Evolutionary conservation across 2,888 invertebrate genomes (phyloP), one percentile per base, ranked within the genome.

Genomic region (Apodemia duryi): DNA sequence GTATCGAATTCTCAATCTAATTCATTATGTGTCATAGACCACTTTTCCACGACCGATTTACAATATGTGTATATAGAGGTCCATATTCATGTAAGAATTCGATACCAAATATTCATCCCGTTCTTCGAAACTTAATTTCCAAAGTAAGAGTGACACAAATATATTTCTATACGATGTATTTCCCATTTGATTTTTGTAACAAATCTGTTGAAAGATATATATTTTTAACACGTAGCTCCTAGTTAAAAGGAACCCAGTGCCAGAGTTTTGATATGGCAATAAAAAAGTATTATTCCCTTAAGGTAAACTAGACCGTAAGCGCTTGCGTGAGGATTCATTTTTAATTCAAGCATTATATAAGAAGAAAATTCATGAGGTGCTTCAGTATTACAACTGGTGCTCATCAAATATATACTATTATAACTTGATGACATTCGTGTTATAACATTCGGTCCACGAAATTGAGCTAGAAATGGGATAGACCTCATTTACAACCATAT

Each of bases 171-270:
- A 43, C 60, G 52, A 32, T 65, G 60, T 67, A 64, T 62, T 60
- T 49, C 49, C 13, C 13, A 51, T 49, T 61, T 61, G 61, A 51
- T 61, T 64, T 43, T 64, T 64, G 60, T 64, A 64, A 46, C 51
- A 51, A 64, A 35, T 32, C 49, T 51, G 60, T 64, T 61, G 51
- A 61, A 57, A 62, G 63, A 61, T 60, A 65, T 63, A 43, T 88
- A 88, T 89, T 88, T 89, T 89, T 88, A 87, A 85, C 88, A 88
- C 77, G 76, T 82, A 77, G 86, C 43, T 43, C 43, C 11, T 43
- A 43, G 43, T 85, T 85, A 84, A 75, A 57, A 54, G 61, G 61
- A 63, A 76, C 75, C 69, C 75, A 76, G 78, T 82, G 84, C 82
- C 81, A 78, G 78, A 70, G 64, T 75, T 69, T 66, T 68, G 75